phyloP scores from a whole-genome alignment of 2,113 vertebrate genomes.

The Xenopus laevis region DNA sequence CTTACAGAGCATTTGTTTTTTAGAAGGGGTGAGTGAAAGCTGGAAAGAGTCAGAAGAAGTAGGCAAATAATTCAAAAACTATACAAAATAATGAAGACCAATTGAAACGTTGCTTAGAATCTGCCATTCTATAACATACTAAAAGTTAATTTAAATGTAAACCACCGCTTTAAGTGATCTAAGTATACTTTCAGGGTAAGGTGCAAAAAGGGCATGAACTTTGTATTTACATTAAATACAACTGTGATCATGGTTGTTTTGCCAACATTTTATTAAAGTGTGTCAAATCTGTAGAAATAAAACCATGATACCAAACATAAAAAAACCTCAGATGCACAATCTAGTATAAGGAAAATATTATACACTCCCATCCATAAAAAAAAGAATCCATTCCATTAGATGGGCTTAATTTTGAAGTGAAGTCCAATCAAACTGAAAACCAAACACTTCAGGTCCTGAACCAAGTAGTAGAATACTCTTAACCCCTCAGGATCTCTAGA shows the following conservation, averaged over 20 bases:
- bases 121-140: too few relatives aligned
- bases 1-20: too few relatives aligned
- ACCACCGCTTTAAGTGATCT: too few relatives aligned
- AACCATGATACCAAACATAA: conserved; percentile 4
- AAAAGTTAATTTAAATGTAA: too few relatives aligned
- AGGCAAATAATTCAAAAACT: too few relatives aligned
- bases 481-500: conserved; percentile 95
- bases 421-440: conserved; percentile 98
- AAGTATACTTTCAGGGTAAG: too few relatives aligned
- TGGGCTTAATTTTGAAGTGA: conserved; percentile 98
- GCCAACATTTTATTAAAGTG: conserved; percentile 22
- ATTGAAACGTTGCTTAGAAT: too few relatives aligned
- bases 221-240: too few relatives aligned
- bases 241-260: not conserved
- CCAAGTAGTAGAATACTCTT: conserved; percentile 96
- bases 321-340: not conserved
- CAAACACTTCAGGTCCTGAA: conserved; percentile 96
- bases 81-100: too few relatives aligned
- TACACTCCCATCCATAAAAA: conserved; percentile 47
- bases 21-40: too few relatives aligned
- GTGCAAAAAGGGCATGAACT: too few relatives aligned
- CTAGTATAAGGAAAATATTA: conserved; percentile 49
- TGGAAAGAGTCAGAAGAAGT: too few relatives aligned
- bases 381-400: conserved; percentile 63
- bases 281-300: conserved; percentile 19